Evolutionary conservation across 2,113 vertebrate genomes (phyloP).

Genomic region (Procavia capensis): DNA sequence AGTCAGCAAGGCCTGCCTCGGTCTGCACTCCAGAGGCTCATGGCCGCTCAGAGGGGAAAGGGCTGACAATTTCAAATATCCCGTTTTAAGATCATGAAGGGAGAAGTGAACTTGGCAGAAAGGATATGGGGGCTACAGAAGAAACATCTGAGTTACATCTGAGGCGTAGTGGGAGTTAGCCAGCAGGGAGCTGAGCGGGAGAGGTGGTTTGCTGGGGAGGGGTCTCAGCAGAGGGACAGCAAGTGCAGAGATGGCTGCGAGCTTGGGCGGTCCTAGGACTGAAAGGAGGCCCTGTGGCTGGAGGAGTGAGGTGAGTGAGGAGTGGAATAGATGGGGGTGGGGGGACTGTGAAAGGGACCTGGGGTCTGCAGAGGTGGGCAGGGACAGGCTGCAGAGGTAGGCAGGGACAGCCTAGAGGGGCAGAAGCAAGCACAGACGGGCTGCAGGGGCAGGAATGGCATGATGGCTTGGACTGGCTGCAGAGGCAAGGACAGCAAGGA

Average conservation of each 20-base stretch:
- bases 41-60: neutral
- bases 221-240: neutral
- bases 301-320: too few species aligned
- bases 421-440: too few species aligned
- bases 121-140: neutral
- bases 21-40: neutral
- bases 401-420: too few species aligned
- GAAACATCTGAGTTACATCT: neutral
- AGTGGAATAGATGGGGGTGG: too few species aligned
- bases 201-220: fast-evolving
- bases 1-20: neutral
- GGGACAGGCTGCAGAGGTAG: too few species aligned
- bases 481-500: too few species aligned
- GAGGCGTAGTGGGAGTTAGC: neutral
- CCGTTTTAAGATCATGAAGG: neutral
- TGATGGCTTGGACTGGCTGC: too few species aligned
- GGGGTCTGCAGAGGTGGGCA: neutral
- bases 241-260: neutral
- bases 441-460: too few species aligned
- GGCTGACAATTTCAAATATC: neutral
- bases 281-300: neutral
- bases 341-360: too few species aligned
- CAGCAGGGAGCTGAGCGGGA: neutral
- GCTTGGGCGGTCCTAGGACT: neutral
- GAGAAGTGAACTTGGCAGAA: neutral